Evolutionary conservation across 2,888 invertebrate species (phyloP).

Genomic region (Falcaria lacertinaria): DNA sequence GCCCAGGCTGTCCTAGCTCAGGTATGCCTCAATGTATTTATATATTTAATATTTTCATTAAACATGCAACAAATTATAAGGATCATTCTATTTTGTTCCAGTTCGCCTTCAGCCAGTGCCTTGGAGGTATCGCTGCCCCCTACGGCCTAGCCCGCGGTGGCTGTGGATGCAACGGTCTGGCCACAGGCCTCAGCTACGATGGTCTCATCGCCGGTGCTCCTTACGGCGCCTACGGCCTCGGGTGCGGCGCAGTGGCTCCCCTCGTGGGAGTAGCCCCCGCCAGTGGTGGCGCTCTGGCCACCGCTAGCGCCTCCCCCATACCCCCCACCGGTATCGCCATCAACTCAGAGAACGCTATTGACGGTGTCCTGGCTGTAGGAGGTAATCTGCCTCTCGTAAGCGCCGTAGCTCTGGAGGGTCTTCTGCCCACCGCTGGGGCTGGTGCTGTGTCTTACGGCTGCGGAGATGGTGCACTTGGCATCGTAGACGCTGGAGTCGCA

Average conservation of each 20-base stretch:
- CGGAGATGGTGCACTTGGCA: slow-evolving; percentile 20
- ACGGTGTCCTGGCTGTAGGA: slow-evolving; percentile 14
- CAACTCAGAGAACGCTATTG: slow-evolving; percentile 19
- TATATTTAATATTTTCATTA: too few species aligned
- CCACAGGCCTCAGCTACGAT: background rate
- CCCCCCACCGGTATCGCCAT: slow-evolving; percentile 19
- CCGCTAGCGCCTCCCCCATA: slow-evolving; percentile 18
- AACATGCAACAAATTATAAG: too few species aligned
- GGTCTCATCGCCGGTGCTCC: background rate
- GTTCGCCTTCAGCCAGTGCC: background rate
- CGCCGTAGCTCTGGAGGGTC: slow-evolving; percentile 16
- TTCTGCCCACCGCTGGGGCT: slow-evolving; percentile 15
- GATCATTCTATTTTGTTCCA: background rate
- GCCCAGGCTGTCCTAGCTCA: slow-evolving; percentile 14
- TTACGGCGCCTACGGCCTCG: too few species aligned
- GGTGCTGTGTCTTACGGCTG: slow-evolving; percentile 20
- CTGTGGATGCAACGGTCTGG: background rate
- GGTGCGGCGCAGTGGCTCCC: slow-evolving; percentile 6
- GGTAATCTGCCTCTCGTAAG: slow-evolving; percentile 23
- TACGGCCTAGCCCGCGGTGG: slow-evolving; percentile 1
- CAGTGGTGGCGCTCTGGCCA: slow-evolving; percentile 17
- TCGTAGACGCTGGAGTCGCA: slow-evolving; percentile 23
- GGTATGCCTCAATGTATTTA: slow-evolving; percentile 6
- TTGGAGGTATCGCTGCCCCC: background rate
- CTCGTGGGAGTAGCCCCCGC: slow-evolving; percentile 7